Evolutionary conservation across 1,140 invertebrate species (phyloP), one percentile per base, ranked within the genome.

Genomic region (Bombus terrestris): DNA sequence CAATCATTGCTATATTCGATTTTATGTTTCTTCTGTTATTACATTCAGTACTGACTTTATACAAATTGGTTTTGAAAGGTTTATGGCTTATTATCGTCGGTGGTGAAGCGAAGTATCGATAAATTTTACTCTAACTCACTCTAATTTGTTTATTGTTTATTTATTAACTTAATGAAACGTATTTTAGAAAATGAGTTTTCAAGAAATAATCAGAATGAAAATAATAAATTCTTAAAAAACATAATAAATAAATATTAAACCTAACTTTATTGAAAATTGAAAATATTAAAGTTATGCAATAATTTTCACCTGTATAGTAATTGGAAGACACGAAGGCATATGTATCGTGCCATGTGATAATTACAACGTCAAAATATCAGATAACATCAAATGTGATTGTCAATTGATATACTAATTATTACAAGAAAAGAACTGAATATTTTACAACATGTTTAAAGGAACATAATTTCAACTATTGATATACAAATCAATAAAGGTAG

Each of bases 271-370:
- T 80, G 76, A 62, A 88, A 82, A 79, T 68, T 15, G 41, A 68
- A 43, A 47, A 78, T 83, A 47, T 81, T 22, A 8, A 69, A 89
- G 62, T 86, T 62, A 41, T 83, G 72, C 32, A 80, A 71, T 28
- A 35, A 89, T 81, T 64, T 83, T 88, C 15, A 47, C 32, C 72
- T 79, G 69, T 66, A 43, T 83, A 71, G 81, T 73, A 87, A 76
- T 86, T 91, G 89, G 91, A 93, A 93, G 92, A 93, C 91, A 92
- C 88, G 88, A 92, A 86, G 73, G 47, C 81, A 85, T 81, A 76
- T 80, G 59, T 88, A 90, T 90, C 89, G 86, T 90, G 86, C 69
- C 83, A 66, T 68, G 18, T 64, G 37, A 47, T 37, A 76, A 74
- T 80, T 76, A 64, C 47, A 77, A 85, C 62, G 41, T 28, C 13